phyloP scores from a whole-genome alignment of 2,888 invertebrate species.

The Lissocephala sabroskyi region DNA sequence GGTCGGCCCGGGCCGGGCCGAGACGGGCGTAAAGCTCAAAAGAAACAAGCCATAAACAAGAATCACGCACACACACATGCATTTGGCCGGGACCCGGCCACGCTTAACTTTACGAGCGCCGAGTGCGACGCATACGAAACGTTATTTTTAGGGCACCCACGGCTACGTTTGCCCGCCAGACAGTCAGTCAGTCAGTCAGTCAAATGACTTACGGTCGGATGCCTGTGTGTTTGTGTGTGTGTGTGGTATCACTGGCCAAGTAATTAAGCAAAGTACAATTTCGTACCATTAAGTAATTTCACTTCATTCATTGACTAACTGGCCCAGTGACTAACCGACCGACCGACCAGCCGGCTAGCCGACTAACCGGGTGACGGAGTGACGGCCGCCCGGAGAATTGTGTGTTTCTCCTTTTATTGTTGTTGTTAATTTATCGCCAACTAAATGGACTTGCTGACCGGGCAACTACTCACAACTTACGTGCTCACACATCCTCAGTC shows the following conservation, averaged over 20 bases:
- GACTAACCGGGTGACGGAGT: constrained; percentile 6
- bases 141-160: constrained; percentile 57
- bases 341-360: constrained; percentile 2
- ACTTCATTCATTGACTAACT: constrained; percentile 50
- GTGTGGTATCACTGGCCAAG: constrained; percentile 53
- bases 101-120: constrained; percentile 45
- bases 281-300: constrained; percentile 66
- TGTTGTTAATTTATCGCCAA: constrained; percentile 58
- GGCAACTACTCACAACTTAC: not conserved
- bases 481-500: not conserved
- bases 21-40: constrained; percentile 39
- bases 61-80: constrained; percentile 15
- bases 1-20: no score
- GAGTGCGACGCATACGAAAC: constrained; percentile 35
- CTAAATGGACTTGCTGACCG: constrained; percentile 53
- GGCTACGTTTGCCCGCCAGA: constrained; percentile 27
- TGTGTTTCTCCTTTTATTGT: constrained; percentile 17
- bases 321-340: constrained; percentile 20
- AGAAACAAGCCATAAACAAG: constrained; percentile 52
- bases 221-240: constrained; percentile 3
- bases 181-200: no score
- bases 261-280: constrained; percentile 68
- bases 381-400: no score
- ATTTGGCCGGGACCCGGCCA: constrained; percentile 1
- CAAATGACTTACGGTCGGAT: constrained; percentile 39